phyloP scores from a whole-genome alignment of 2,888 invertebrate species.

The Leptinotarsa tumamoca region DNA sequence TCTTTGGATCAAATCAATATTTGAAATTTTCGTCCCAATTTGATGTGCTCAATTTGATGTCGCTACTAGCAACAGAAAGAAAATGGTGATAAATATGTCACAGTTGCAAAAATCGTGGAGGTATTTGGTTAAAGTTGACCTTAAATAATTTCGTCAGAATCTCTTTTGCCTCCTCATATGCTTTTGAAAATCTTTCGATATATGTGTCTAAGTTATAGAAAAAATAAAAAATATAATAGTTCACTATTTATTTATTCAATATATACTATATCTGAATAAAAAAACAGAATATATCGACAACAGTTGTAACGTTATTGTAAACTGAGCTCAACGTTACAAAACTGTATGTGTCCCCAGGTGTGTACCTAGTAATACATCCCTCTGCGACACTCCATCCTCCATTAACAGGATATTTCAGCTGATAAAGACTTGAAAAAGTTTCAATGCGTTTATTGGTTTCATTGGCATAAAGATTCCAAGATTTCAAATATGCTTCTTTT shows the following conservation, averaged over 20 bases:
- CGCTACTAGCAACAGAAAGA: no score
- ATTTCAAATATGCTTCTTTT: neutral
- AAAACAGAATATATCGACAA: constrained; percentile 14
- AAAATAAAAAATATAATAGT: neutral
- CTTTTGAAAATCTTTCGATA: no score
- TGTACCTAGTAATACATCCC: constrained; percentile 10
- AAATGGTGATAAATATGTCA: no score
- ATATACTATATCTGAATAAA: neutral
- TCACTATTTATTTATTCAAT: neutral
- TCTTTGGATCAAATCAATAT: no score
- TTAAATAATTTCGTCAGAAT: no score
- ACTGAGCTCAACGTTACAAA: constrained; percentile 13
- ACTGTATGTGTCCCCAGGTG: neutral
- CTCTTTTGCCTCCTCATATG: no score
- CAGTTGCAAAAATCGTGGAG: no score
- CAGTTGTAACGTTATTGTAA: neutral
- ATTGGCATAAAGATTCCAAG: neutral
- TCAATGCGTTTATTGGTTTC: constrained; percentile 4
- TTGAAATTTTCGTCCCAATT: no score
- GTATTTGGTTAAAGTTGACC: no score
- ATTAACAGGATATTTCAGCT: constrained; percentile 5
- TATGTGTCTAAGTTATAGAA: neutral
- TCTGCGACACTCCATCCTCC: constrained; percentile 26
- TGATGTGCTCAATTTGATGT: no score
- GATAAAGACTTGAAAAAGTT: constrained; percentile 10